Percentiles rank a stretch among this genome's conserved stretches.
Evolutionary conservation across 2,888 invertebrate species (phyloP).

Genomic region (Cosmia trapezina): DNA sequence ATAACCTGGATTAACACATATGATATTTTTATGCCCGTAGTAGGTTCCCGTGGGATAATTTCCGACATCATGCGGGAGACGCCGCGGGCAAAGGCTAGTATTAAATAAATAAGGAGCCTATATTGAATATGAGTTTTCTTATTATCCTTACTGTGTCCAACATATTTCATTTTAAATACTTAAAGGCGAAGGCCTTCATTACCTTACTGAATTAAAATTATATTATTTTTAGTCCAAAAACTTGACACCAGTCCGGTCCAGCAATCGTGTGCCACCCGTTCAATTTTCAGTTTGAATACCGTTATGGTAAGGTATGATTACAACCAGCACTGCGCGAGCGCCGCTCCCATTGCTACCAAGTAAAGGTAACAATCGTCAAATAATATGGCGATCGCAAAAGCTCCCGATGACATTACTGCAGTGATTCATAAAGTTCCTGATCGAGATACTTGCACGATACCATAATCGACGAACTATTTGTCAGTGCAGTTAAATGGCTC

Average conservation of each 20-base stretch:
- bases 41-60: too few relatives aligned
- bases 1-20: too few relatives aligned
- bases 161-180: too few relatives aligned
- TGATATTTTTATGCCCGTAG: too few relatives aligned
- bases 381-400: slow-evolving; percentile 53
- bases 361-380: slow-evolving; percentile 62
- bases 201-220: too few relatives aligned
- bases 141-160: too few relatives aligned
- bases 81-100: too few relatives aligned
- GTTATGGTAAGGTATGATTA: slow-evolving; percentile 70
- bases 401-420: slow-evolving; percentile 48
- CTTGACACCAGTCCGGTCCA: slow-evolving; percentile 33
- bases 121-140: too few relatives aligned
- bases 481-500: slow-evolving; percentile 44
- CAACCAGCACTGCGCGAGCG: slow-evolving; percentile 32
- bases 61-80: too few relatives aligned
- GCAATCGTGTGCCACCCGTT: slow-evolving; percentile 36
- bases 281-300: slow-evolving; percentile 69
- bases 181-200: too few relatives aligned
- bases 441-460: slow-evolving; percentile 34
- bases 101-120: too few relatives aligned
- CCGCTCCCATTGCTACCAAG: slow-evolving; percentile 54
- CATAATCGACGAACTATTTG: slow-evolving; percentile 53
- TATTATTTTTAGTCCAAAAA: too few relatives aligned
- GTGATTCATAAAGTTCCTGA: slow-evolving; percentile 56